Base-by-base conservation (phyloP, 2,888 invertebrate genomes). In the Meta bourneti region DNA sequence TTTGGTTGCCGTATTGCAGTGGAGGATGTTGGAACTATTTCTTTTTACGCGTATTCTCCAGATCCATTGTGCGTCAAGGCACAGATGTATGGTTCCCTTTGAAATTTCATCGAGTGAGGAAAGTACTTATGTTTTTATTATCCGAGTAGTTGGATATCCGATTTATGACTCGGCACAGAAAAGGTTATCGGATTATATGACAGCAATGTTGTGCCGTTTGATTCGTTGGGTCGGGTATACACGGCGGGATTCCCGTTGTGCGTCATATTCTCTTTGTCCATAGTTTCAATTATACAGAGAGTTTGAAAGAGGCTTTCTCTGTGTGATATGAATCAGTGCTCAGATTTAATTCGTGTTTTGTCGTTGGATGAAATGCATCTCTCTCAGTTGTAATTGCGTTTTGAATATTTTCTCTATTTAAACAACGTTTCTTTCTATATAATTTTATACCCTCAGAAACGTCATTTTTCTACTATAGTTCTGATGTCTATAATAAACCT, bases 51-150 rank as follows among this genome's bases (percentile, higher is more conserved):
- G 11, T 1, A 8, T 34, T 34, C 19, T 34, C 7, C 11, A n/a
- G 20, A 7, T 74, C 74, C 11, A 74, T 74, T 74, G 74, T 74
- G 20, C 20, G 9, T 20, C 7, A 19, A 11, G 20, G 34, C n/a
- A 19, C 11, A 74, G 6, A n/a, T 11, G 34, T 74, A 74, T 20
- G 74, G 0, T 74, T 79, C n/a, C 8, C 49, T 84, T 75, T 61
- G 84, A 84, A 84, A 84, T 84, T 84, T 75, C 75, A 61, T 84
- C 84, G 74, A 20, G 54, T 84, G 54, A 61, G 84, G 16, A 16
- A 84, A 84, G 84, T 75, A 75, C 84, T 84, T 84, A 84, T 75
- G 61, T 84, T 84, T 84, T 84, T 83, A 74, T 83, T 83, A 83
- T 83, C 61, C 54, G 74, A 72, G 54, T 51, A 61, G 79, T 75